phyloP scores from a whole-genome alignment of 2,797 vertebrate genomes.

The Melopsittacus undulatus region DNA sequence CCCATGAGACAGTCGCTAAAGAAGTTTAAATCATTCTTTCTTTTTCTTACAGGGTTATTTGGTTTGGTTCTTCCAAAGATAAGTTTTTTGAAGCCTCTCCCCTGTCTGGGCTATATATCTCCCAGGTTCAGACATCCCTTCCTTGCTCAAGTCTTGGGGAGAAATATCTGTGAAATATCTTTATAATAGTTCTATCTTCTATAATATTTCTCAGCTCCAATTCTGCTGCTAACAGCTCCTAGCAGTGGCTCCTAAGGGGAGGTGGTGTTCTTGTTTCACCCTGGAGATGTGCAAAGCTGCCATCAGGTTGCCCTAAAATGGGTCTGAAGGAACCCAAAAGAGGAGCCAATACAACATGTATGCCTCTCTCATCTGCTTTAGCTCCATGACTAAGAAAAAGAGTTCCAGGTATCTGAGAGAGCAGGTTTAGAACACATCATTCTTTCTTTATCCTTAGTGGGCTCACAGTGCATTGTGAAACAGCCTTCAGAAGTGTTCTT shows the following conservation, averaged over 20 bases:
- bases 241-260: neutral
- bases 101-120: neutral
- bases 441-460: neutral
- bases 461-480: neutral
- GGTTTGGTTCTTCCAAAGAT: conserved; percentile 1
- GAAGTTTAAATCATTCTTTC: conserved; percentile 44
- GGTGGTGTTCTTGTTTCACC: neutral
- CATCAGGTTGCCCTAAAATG: neutral
- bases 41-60: neutral
- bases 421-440: neutral
- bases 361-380: neutral
- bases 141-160: neutral
- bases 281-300: neutral
- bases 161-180: neutral
- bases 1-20: conserved; percentile 2
- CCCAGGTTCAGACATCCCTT: neutral
- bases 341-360: neutral
- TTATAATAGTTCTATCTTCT: neutral
- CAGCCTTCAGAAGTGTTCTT: neutral
- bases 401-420: neutral
- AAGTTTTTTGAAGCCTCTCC: neutral
- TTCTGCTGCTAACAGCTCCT: neutral
- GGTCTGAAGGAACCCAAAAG: neutral
- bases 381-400: neutral
- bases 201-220: neutral